Evolutionary conservation across 2,113 vertebrate species (phyloP).

Genomic region (Microtus ochrogaster): DNA sequence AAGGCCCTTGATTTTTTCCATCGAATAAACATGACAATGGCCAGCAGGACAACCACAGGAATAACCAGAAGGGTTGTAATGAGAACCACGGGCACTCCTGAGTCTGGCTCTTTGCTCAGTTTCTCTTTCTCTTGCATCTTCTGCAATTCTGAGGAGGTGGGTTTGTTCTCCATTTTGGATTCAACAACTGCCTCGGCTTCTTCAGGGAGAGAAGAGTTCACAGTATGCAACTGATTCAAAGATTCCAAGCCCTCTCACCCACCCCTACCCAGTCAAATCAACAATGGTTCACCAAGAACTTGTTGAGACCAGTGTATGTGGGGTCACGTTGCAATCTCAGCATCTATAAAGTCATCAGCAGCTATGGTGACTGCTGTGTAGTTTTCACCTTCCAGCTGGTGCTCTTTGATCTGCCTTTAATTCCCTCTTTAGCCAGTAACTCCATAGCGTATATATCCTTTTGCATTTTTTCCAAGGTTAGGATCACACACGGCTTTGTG

Average conservation of each 20-base stretch:
- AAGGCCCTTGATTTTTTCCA: slow-evolving; percentile 93
- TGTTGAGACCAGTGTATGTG: not conserved
- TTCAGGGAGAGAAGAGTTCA: slow-evolving; percentile 86
- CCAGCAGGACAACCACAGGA: slow-evolving; percentile 91
- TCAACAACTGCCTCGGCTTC: slow-evolving; percentile 91
- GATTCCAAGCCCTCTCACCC: slow-evolving; percentile 37
- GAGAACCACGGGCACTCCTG: slow-evolving; percentile 89
- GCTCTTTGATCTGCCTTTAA: not conserved
- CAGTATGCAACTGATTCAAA: slow-evolving; percentile 77
- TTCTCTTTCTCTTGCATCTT: slow-evolving; percentile 86
- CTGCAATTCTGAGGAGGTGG: slow-evolving; percentile 84
- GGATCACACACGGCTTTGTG: not conserved
- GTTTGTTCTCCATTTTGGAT: slow-evolving; percentile 88
- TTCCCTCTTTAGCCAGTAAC: not conserved
- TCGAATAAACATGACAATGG: slow-evolving; percentile 91
- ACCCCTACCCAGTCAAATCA: slow-evolving; percentile 36
- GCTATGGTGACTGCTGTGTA: not conserved
- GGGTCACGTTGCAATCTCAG: not conserved
- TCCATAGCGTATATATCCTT: not conserved
- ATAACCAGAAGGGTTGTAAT: slow-evolving; percentile 94
- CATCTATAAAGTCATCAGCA: not conserved
- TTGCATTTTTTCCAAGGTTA: slow-evolving; percentile 32
- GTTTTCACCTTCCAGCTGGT: not conserved
- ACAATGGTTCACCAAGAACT: slow-evolving; percentile 26
- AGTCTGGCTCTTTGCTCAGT: slow-evolving; percentile 77